Conservation (phyloP, 2,113 vertebrate species). For the Urocitellus parryii region DNA sequence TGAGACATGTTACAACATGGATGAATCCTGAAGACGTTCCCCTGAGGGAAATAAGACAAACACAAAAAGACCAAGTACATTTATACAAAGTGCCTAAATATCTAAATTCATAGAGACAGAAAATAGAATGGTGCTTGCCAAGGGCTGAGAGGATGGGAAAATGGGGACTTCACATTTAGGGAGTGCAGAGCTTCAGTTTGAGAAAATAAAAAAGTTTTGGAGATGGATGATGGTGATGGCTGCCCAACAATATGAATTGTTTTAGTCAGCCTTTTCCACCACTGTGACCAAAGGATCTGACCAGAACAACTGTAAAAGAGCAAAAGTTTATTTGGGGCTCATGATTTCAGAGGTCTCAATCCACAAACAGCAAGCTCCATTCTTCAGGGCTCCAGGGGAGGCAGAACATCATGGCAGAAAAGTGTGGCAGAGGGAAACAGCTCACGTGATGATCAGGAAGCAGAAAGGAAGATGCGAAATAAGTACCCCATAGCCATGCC, state of each 20-base stretch:
- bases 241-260: background rate
- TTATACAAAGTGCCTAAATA: background rate
- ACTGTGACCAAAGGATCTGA: too few species aligned
- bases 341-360: too few species aligned
- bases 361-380: too few species aligned
- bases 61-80: background rate
- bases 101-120: background rate
- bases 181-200: background rate
- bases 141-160: background rate
- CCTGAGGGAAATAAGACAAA: background rate
- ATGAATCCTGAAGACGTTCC: background rate
- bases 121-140: background rate
- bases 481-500: too few species aligned
- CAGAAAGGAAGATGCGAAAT: too few species aligned
- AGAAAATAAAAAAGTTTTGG: background rate
- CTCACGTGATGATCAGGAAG: too few species aligned
- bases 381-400: too few species aligned
- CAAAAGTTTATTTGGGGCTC: too few species aligned
- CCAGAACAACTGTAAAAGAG: too few species aligned
- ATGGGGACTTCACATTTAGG: background rate
- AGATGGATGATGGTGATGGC: background rate
- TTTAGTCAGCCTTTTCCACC: too few species aligned
- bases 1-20: background rate
- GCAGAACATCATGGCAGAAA: too few species aligned
- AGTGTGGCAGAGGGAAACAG: too few species aligned